Base-by-base conservation (phyloP, 2,888 invertebrate genomes). In the Limnephilus auricula region DNA sequence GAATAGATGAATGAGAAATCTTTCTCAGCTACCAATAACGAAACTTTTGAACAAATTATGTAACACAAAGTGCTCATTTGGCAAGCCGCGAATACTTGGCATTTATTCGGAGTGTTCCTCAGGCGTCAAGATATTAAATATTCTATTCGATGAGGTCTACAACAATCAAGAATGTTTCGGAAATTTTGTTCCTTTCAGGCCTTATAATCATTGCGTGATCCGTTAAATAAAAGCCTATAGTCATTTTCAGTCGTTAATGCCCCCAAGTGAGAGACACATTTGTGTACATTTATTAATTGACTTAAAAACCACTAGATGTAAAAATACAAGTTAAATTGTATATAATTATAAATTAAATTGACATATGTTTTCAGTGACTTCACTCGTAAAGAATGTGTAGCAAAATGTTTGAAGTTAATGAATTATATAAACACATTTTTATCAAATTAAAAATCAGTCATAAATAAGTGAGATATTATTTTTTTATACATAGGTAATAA, bases 211-310 rank as follows among this genome's bases (percentile, higher is more conserved):
- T 31, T 15, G 82, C 15, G 82, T 32, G 82, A 25, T 34, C 18
- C 34, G 2, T 82, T 18, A 82, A 84, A 84, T 84, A 40, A 37
- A 84, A 84, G 32, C 84, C 84, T 13, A 12, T 84, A 34, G 84
- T 37, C 40, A 37, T n/a, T 40, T 84, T 50, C 40, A 37, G 13
- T 65, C 45, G 86, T 13, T 50, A 86, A 86, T 86, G 86, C 86
- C 65, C 65, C 65, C 9, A 50, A 86, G 86, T 86, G 86, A 65
- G 15, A 86, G 50, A 50, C 65, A 86, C 86, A 15, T 50, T 85
- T 86, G 40, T 65, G 10, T 86, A 50, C 86, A 86, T 86, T 31
- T 31, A 2, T 3, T 15, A 6, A 65, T 65, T 18, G 50, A 65
- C 18, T 65, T 65, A 65, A 65, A 65, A 65, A 5, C 6, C 50